These are phyloP conservation scores for Cephus pulcher DNA, from an alignment of 2,888 invertebrate genomes.

Conservation along the genomic window DNA sequence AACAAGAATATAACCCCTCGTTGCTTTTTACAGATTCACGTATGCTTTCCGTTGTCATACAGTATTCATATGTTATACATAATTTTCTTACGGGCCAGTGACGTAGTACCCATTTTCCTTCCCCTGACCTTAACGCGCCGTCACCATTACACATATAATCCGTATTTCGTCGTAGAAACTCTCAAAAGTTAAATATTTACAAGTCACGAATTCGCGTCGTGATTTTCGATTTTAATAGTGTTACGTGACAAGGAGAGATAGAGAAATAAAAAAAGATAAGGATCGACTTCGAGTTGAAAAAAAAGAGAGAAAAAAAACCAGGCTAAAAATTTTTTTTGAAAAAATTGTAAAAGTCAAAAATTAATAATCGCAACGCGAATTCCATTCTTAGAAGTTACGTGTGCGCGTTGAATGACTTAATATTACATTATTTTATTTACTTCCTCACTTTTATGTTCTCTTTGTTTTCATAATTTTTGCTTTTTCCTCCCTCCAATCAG, in stretches of 20 bases:
- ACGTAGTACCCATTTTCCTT: not conserved
- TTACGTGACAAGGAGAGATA: not conserved
- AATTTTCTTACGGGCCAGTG: not conserved
- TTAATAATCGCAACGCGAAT: slow-evolving; percentile 6
- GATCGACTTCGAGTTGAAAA: not conserved
- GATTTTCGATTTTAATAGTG: not conserved
- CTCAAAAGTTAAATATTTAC: not conserved
- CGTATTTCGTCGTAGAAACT: not conserved
- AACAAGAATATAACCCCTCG: not conserved
- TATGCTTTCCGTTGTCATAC: not conserved
- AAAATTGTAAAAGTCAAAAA: not conserved
- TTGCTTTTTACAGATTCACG: not conserved
- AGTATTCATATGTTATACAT: not conserved
- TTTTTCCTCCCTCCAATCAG: not conserved
- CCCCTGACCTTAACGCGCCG: no score
- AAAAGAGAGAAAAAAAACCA: not conserved
- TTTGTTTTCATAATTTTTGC: not conserved
- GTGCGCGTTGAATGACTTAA: slow-evolving; percentile 61
- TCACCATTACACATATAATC: no score
- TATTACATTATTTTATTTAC: slow-evolving; percentile 35
- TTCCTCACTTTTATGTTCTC: slow-evolving; percentile 25
- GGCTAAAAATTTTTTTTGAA: no score
- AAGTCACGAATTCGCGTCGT: not conserved
- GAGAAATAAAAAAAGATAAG: not conserved
- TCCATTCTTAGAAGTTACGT: slow-evolving; percentile 11